These are phyloP conservation scores for Agonopterix subpropinquella DNA, from an alignment of 2,888 invertebrate species.

Conservation along the genomic window DNA sequence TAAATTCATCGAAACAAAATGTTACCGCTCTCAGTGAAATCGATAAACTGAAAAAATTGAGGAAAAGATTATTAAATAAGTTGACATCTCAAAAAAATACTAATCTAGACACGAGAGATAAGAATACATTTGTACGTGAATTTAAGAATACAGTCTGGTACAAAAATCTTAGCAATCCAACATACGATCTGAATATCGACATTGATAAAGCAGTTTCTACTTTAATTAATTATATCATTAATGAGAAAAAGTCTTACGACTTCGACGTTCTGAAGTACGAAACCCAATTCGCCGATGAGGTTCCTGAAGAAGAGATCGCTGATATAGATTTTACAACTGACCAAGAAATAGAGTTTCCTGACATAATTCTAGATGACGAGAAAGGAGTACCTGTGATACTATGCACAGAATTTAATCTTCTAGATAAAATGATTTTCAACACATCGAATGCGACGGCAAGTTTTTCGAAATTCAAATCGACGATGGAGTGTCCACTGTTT, in stretches of 20 bases:
- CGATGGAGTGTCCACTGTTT: conserved; percentile 34
- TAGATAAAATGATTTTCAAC: conserved; percentile 33
- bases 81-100: conserved; percentile 6
- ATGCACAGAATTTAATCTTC: conserved; percentile 23
- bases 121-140: conserved; percentile 17
- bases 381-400: conserved; percentile 38
- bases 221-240: conserved; percentile 37
- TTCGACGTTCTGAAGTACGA: conserved; percentile 35
- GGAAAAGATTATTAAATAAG: conserved; percentile 20
- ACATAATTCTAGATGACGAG: conserved; percentile 33
- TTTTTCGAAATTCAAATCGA: conserved; percentile 29
- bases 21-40: conserved; percentile 24
- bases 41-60: conserved; percentile 24
- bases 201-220: conserved; percentile 32
- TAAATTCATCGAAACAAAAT: conserved; percentile 17
- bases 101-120: conserved; percentile 21
- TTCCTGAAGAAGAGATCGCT: conserved; percentile 23
- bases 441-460: conserved; percentile 18
- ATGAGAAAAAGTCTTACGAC: conserved; percentile 29
- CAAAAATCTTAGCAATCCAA: conserved; percentile 12
- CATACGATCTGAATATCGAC: conserved; percentile 16
- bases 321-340: conserved; percentile 26
- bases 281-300: conserved; percentile 14
- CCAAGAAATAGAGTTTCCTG: conserved; percentile 37
- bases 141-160: conserved; percentile 26